Evolutionary conservation across 2,888 invertebrate genomes (phyloP).

Genomic region (Machimus rusticus): DNA sequence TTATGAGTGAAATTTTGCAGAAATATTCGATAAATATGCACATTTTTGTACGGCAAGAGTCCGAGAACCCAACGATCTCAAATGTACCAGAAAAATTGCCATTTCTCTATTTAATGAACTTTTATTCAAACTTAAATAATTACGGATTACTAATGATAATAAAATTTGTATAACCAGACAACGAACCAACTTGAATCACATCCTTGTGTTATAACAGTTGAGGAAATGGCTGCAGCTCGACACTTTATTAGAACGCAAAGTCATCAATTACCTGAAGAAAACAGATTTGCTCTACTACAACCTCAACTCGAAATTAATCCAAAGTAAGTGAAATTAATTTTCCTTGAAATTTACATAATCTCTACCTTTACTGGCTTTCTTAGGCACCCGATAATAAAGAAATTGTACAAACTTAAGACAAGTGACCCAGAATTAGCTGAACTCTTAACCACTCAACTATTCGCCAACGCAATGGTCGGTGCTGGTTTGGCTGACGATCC

Average conservation of each 20-base stretch:
- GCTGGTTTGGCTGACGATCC: conserved; percentile 95
- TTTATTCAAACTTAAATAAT: too few relatives aligned
- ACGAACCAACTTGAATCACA: conserved; percentile 86
- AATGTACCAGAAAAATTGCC: too few relatives aligned
- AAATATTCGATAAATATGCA: too few relatives aligned
- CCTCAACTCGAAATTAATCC: conserved; percentile 95
- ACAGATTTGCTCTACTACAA: conserved; percentile 83
- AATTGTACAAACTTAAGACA: conserved; percentile 77
- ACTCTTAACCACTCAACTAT: conserved; percentile 87
- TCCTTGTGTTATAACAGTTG: conserved; percentile 94
- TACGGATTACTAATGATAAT: background rate
- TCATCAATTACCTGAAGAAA: conserved; percentile 81
- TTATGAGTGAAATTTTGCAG: too few relatives aligned
- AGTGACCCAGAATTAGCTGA: conserved; percentile 82
- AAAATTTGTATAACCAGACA: conserved; percentile 53
- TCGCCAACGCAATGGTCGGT: conserved; percentile 93
- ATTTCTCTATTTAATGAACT: too few relatives aligned
- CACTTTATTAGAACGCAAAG: conserved; percentile 93
- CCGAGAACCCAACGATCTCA: too few relatives aligned
- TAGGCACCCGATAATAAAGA: conserved; percentile 89
- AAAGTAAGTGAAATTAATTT: conserved; percentile 67
- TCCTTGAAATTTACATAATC: background rate
- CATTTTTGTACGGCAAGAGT: too few relatives aligned
- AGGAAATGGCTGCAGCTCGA: conserved; percentile 95
- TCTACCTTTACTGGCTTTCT: conserved; percentile 52